Evolutionary conservation across 2,113 vertebrate genomes (phyloP).

Genomic region (Bubo scandiacus): DNA sequence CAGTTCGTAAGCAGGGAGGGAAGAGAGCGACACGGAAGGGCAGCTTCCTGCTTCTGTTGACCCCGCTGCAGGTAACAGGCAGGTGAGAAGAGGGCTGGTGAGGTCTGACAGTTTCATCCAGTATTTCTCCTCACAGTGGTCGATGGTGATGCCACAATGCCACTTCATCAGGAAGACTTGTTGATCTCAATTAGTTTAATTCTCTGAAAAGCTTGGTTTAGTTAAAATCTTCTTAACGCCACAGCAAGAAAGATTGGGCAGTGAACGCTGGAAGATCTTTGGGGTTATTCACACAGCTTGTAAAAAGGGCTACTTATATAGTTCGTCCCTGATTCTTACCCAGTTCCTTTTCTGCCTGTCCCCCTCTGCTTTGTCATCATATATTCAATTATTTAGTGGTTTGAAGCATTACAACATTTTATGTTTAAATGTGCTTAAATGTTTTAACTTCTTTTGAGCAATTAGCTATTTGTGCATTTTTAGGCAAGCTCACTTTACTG

Average conservation of each 20-base stretch:
- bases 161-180: not conserved
- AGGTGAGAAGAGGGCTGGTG: not conserved
- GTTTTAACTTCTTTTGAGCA: not conserved
- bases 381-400: not conserved
- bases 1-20: not conserved
- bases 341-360: not conserved
- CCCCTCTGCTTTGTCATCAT: not conserved
- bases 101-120: not conserved
- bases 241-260: not conserved
- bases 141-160: not conserved
- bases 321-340: not conserved
- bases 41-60: not conserved
- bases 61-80: not conserved
- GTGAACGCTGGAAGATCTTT: not conserved
- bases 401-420: not conserved
- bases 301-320: not conserved
- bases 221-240: not conserved
- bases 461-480: not conserved
- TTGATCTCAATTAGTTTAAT: not conserved
- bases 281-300: not conserved
- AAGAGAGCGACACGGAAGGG: not conserved
- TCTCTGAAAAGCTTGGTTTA: not conserved
- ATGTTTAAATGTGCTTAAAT: not conserved
- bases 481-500: not conserved
- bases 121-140: not conserved